Evolutionary conservation across 2,113 vertebrate species (phyloP).

Genomic region (Reinhardtius hippoglossoides): DNA sequence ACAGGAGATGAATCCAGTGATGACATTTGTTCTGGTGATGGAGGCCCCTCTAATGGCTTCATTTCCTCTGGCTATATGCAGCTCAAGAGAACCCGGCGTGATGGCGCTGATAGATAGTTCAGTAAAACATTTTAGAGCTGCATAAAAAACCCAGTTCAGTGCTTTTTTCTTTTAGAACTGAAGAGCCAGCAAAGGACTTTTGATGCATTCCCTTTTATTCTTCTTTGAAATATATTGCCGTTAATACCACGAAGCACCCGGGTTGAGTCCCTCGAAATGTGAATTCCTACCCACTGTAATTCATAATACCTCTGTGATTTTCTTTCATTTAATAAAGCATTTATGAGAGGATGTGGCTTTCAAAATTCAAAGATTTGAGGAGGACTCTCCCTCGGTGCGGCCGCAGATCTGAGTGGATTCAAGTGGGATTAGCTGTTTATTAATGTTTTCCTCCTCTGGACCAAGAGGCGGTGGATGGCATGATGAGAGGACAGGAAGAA

Average conservation of each 20-base stretch:
- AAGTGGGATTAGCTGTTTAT: slow-evolving; percentile 29
- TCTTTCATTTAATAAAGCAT: slow-evolving; percentile 46
- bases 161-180: neutral
- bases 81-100: slow-evolving; percentile 32
- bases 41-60: slow-evolving; percentile 42
- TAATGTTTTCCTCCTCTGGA: slow-evolving; percentile 12
- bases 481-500: neutral
- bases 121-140: slow-evolving; percentile 26
- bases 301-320: slow-evolving; percentile 41
- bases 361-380: slow-evolving; percentile 33
- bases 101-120: slow-evolving; percentile 55
- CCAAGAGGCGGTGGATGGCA: slow-evolving; percentile 6
- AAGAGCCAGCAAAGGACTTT: slow-evolving; percentile 13
- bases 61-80: slow-evolving; percentile 46
- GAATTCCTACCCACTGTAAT: slow-evolving; percentile 32
- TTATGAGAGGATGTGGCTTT: slow-evolving; percentile 32
- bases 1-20: slow-evolving; percentile 41
- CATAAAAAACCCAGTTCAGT: slow-evolving; percentile 39
- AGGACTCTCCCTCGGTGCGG: neutral
- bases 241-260: slow-evolving; percentile 38
- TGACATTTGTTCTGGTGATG: slow-evolving; percentile 53
- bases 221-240: slow-evolving; percentile 52
- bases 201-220: slow-evolving; percentile 24
- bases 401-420: slow-evolving; percentile 18
- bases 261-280: slow-evolving; percentile 1